These are phyloP conservation scores for Lampris incognitus DNA, from an alignment of 2,113 vertebrate genomes.

Conservation along the genomic window DNA sequence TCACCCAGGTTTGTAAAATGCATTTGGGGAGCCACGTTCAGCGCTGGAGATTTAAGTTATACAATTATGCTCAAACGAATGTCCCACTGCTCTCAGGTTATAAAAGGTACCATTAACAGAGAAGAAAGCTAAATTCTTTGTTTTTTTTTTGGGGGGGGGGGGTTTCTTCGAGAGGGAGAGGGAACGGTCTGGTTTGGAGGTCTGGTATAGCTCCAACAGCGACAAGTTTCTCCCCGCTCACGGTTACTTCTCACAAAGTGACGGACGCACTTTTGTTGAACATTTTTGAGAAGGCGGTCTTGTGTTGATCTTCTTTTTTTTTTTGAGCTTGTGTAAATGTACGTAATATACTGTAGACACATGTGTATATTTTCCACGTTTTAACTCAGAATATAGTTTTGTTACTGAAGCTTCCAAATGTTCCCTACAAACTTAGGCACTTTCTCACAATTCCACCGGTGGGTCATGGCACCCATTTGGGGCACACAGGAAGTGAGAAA, in stretches of 20 bases:
- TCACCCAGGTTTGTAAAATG: constrained; percentile 43
- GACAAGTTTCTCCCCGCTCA: neutral
- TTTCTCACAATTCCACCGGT: constrained; percentile 70
- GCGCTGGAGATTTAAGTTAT: constrained; percentile 11
- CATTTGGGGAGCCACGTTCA: constrained; percentile 5
- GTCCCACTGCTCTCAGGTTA: neutral
- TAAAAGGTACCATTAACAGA: constrained; percentile 1
- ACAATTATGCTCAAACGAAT: neutral
- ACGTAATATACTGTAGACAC: constrained; percentile 90
- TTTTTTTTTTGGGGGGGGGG: neutral
- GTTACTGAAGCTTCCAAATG: constrained; percentile 92
- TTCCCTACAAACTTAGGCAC: constrained; percentile 82
- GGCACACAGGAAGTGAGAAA: constrained; percentile 74
- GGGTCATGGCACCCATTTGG: constrained; percentile 77
- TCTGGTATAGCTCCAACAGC: constrained; percentile 18
- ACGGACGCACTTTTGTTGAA: constrained; percentile 32
- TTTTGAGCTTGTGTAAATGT: constrained; percentile 84
- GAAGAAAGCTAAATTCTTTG: neutral
- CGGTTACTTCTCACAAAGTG: constrained; percentile 29
- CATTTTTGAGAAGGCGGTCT: constrained; percentile 58
- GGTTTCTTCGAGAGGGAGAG: neutral
- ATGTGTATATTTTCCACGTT: constrained; percentile 94
- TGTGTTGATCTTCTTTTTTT: constrained; percentile 85
- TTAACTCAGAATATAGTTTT: constrained; percentile 95
- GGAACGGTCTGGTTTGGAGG: neutral